A percentile compares a stretch with the other conserved stretches of the same genome.
Conservation (phyloP, 1,140 invertebrate species). For the Mesaphorura yosii region DNA sequence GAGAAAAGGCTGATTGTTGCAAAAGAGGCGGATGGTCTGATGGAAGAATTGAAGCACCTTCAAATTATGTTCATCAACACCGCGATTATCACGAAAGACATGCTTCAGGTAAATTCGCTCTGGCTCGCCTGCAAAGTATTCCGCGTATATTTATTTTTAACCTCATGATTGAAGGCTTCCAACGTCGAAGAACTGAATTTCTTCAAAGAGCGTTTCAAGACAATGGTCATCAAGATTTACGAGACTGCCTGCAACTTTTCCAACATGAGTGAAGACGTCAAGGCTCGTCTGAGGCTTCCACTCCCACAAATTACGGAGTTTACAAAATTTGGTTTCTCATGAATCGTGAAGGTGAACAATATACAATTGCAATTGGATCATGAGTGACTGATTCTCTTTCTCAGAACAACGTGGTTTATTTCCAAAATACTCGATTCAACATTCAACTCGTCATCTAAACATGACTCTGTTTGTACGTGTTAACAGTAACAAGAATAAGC, state of each 20-base stretch:
- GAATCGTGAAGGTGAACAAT: too few relatives aligned
- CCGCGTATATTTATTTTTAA: not conserved
- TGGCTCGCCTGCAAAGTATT: not conserved
- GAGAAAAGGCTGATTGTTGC: too few relatives aligned
- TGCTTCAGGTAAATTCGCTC: conserved; percentile 16
- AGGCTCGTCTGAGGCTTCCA: not conserved
- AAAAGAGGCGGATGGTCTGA: not conserved
- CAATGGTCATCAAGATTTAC: conserved; percentile 16
- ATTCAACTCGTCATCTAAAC: too few relatives aligned
- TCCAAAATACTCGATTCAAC: too few relatives aligned
- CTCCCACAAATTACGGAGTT: too few relatives aligned
- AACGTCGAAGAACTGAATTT: conserved; percentile 20
- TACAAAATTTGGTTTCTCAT: too few relatives aligned
- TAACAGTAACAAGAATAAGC: too few relatives aligned
- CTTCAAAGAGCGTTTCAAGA: conserved; percentile 18
- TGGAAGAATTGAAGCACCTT: conserved; percentile 3
- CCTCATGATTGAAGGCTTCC: conserved; percentile 7
- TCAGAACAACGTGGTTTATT: too few relatives aligned
- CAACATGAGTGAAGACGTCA: conserved; percentile 11
- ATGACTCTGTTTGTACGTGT: too few relatives aligned
- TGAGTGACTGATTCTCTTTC: too few relatives aligned
- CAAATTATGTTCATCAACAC: conserved; percentile 23
- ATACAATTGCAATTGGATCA: too few relatives aligned
- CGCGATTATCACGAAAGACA: conserved; percentile 25
- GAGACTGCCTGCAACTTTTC: conserved; percentile 23